Percentiles rank a stretch among this genome's conserved stretches.
Evolutionary conservation across 1,140 invertebrate species (phyloP).

Genomic region (Eupeodes corollae): DNA sequence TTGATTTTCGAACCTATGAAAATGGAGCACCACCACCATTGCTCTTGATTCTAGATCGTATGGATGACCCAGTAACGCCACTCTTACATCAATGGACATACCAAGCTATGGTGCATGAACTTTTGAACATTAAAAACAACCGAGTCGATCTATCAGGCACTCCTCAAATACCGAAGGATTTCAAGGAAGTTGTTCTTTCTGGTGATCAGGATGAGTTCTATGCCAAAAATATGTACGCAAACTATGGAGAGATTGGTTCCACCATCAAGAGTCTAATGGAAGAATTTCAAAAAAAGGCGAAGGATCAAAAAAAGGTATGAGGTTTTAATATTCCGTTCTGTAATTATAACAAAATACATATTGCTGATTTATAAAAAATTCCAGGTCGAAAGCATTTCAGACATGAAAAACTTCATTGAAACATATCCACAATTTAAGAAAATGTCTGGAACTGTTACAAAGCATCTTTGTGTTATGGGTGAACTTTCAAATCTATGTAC

Average conservation of each 20-base stretch:
- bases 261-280: conserved; percentile 97
- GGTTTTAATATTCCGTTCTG: too few relatives aligned
- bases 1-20: conserved; percentile 69
- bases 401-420: conserved; percentile 99
- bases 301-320: conserved; percentile 80
- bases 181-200: conserved; percentile 86
- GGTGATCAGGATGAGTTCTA: conserved; percentile 98
- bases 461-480: conserved; percentile 92
- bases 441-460: conserved; percentile 95
- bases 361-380: too few relatives aligned
- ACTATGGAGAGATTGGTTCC: conserved; percentile 97
- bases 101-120: conserved; percentile 98
- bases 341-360: too few relatives aligned
- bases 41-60: conserved; percentile 78
- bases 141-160: conserved; percentile 79
- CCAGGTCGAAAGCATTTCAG: conserved; percentile 89
- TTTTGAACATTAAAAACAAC: conserved; percentile 90
- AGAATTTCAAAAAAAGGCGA: conserved; percentile 91
- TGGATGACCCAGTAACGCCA: conserved; percentile 91
- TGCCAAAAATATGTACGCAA: conserved; percentile 86
- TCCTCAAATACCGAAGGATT: conserved; percentile 74
- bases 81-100: conserved; percentile 99
- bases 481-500: conserved; percentile 81
- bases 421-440: conserved; percentile 98
- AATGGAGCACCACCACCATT: conserved; percentile 53